Base-by-base conservation (phyloP, 2,888 invertebrate genomes). In the Ctenicera cuprea region DNA sequence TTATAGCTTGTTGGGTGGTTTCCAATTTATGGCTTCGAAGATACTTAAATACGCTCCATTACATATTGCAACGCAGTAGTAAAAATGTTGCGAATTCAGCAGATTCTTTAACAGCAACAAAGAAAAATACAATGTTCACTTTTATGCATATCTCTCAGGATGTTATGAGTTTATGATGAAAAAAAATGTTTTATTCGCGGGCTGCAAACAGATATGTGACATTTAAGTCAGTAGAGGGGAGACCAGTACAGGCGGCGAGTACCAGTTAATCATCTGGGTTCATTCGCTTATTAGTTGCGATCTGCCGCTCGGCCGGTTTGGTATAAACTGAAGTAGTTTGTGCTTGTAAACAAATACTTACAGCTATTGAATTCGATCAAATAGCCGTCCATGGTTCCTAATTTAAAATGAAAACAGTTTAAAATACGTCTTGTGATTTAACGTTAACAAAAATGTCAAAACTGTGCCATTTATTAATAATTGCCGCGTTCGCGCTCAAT, bases 221-320 rank as follows among this genome's bases (percentile, higher is more conserved):
- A 41, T 14, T 41, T 41, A 41, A 41, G 12, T 26, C 0, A 45
- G 45, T 45, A 45, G 45, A 18, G 52, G 22, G 52, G 52, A 12
- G 30, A 50, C 11, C 20, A 52, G 18, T 8, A 43, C n/a, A 22
- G 26, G 22, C 52, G 9, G 52, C 38, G 59, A 38, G n/a, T 18
- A 20, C 9, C n/a, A 43, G 59, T 59, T 59, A 59, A 59, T 59
- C 59, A 38, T 14, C 26, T 38, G 16, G 59, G 59, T 59, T 59
- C 59, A 59, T 59, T 30, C 57, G 16, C 33, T 33, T 30, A 57
- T 57, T 57, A 57, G 57, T 59, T n/a, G 41, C 59, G 59, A 57
- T 33, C 18, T 18, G 12, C 30, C 52, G 52, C 22, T 30, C 52
- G 20, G 5, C 1, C 11, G 4, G 52, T 52, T 52, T 30, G 52